phyloP scores from a whole-genome alignment of 2,113 vertebrate genomes.

The Otocyon megalotis region DNA sequence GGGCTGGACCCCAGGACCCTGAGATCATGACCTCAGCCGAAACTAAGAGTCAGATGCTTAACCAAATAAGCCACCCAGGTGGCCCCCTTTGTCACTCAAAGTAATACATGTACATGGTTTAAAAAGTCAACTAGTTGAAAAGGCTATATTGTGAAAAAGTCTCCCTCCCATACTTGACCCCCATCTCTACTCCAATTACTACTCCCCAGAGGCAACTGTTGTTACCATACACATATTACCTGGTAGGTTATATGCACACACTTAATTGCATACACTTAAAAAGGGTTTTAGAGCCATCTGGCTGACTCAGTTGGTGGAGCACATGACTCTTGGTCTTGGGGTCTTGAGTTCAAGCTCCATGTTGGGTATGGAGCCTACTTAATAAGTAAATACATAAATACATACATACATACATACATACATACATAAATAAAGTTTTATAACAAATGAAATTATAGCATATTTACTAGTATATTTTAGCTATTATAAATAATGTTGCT shows the following conservation, averaged over 20 bases:
- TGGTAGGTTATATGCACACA: not conserved
- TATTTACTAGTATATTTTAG: not conserved
- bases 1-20: not conserved
- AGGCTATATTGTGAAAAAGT: not conserved
- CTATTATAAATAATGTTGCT: not conserved
- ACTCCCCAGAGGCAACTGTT: not conserved
- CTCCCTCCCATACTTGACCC: not conserved
- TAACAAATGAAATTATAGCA: slow-evolving; percentile 36
- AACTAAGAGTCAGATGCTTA: not conserved
- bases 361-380: not conserved
- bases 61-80: not conserved
- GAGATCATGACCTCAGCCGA: not conserved
- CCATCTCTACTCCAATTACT: not conserved
- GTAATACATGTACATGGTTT: not conserved
- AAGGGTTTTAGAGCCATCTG: not conserved
- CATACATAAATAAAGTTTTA: not conserved
- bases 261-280: not conserved
- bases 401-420: not conserved
- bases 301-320: not conserved
- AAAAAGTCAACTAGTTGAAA: slow-evolving; percentile 29
- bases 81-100: not conserved
- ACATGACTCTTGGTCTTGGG: not conserved
- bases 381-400: not conserved
- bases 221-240: not conserved
- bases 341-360: not conserved